Conservation (phyloP, 2,113 vertebrate genomes). For the Corapipo altera region DNA sequence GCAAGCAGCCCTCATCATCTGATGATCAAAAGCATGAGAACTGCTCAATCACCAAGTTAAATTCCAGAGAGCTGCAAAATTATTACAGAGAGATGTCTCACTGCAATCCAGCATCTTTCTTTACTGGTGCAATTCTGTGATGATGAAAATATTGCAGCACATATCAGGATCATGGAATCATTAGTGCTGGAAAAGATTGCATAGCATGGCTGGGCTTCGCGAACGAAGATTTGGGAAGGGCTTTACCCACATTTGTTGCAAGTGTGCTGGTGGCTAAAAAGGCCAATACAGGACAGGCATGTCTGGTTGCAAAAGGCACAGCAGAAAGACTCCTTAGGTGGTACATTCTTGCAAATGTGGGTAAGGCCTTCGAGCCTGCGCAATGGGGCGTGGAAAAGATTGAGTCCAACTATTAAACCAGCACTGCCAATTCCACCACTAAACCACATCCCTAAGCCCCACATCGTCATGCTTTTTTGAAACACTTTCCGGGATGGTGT, state of each 20-base stretch:
- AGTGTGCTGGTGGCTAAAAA: no score
- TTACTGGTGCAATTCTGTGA: background rate
- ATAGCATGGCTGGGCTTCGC: no score
- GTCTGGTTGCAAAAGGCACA: no score
- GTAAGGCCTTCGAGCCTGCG: no score
- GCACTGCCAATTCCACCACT: background rate
- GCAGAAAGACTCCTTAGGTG: no score
- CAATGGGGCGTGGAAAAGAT: background rate
- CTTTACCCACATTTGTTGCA: no score
- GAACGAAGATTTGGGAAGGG: no score
- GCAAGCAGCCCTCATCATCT: background rate
- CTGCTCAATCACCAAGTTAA: background rate
- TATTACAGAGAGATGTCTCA: background rate
- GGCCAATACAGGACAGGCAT: no score
- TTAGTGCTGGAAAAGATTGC: background rate
- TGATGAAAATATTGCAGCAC: background rate
- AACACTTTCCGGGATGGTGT: background rate
- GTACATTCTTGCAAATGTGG: no score
- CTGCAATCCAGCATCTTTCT: background rate
- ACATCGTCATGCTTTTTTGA: background rate
- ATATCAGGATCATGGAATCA: background rate
- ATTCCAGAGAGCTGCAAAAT: background rate
- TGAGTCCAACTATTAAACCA: background rate
- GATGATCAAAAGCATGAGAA: background rate
- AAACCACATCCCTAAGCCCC: background rate